Conservation (phyloP, 2,797 vertebrate genomes). For the Poecilia gillii region DNA sequence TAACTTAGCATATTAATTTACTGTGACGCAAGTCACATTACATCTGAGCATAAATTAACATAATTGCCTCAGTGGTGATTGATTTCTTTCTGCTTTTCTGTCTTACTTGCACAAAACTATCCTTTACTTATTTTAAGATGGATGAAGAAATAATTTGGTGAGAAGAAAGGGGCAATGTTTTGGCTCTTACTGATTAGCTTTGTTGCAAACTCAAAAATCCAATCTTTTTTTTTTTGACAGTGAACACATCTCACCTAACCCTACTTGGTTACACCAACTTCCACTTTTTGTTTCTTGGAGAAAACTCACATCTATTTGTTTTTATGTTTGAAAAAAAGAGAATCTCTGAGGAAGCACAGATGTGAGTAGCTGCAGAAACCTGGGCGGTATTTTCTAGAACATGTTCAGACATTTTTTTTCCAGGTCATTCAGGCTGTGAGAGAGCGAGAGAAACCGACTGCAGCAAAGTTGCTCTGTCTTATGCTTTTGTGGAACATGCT, state of each 20-base stretch:
- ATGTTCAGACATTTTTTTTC: not conserved
- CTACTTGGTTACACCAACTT: not conserved
- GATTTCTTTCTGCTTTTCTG: not conserved
- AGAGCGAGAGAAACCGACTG: not conserved
- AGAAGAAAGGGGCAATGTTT: not conserved
- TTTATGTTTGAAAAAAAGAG: not conserved
- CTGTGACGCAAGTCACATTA: not conserved
- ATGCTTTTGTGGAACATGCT: not conserved
- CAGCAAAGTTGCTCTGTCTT: not conserved
- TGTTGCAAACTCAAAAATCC: not conserved
- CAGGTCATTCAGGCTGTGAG: not conserved
- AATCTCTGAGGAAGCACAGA: not conserved
- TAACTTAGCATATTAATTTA: not conserved
- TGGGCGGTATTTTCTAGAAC: not conserved
- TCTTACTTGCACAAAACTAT: not conserved
- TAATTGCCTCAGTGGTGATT: not conserved
- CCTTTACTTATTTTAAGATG: not conserved
- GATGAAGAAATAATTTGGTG: not conserved
- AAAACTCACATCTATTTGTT: not conserved
- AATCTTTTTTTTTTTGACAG: not conserved
- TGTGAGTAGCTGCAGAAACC: not conserved
- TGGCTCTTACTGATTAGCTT: not conserved
- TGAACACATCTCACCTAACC: not conserved
- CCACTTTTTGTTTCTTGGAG: not conserved
- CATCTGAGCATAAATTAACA: not conserved